Evolutionary conservation across 37 sponge, comb jelly and placozoan genomes (phyloP).

Genomic region (Cliona cf. orientalis): DNA sequence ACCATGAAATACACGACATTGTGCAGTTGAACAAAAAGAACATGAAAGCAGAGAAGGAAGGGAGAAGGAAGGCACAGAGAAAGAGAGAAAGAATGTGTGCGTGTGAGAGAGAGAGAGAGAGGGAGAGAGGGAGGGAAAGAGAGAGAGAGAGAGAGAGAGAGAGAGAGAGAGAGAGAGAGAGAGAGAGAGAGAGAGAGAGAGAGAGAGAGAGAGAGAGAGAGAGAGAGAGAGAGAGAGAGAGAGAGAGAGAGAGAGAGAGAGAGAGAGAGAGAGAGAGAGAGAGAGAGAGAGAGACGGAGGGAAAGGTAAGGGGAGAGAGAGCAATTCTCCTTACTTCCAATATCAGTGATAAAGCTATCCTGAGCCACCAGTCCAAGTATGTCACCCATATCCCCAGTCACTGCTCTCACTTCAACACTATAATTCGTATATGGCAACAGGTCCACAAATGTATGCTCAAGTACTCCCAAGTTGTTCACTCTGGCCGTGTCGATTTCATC

Average conservation of each 20-base stretch:
- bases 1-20: too few species aligned
- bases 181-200: constrained; percentile 3
- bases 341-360: constrained; percentile 1
- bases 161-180: constrained; percentile 8
- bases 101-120: constrained; percentile 8
- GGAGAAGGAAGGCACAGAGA: too few species aligned
- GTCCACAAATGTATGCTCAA: not conserved
- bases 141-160: constrained; percentile 25
- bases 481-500: not conserved
- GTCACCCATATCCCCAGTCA: constrained; percentile 14
- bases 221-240: not conserved
- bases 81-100: too few species aligned
- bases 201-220: not conserved
- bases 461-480: not conserved
- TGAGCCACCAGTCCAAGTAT: not conserved
- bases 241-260: not conserved
- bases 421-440: constrained; percentile 58
- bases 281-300: too few species aligned
- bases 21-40: not conserved
- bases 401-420: constrained; percentile 33
- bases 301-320: too few species aligned
- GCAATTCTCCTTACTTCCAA: constrained; percentile 21
- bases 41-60: not conserved
- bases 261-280: constrained; percentile 4
- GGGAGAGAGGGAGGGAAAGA: constrained; percentile 26